These are phyloP conservation scores for Pterophyllum scalare DNA, from an alignment of 2,113 vertebrate species.

Conservation along the genomic window DNA sequence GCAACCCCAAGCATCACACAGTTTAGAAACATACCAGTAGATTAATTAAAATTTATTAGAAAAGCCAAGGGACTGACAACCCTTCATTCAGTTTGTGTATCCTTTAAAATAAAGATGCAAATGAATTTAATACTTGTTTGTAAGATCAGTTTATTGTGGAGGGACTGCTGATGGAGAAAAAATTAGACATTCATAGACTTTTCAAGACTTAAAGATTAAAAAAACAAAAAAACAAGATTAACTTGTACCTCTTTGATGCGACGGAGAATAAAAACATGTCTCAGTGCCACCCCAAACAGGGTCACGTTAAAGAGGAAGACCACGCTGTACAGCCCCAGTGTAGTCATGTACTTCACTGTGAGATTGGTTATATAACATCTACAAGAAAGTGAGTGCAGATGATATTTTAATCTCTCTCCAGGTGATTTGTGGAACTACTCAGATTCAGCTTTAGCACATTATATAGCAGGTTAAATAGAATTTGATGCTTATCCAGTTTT, in stretches of 20 bases:
- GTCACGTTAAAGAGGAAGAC: constrained; percentile 53
- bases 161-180: not conserved
- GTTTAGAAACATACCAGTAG: not conserved
- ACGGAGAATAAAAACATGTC: not conserved
- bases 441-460: too few species aligned
- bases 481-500: too few species aligned
- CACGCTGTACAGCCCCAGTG: constrained; percentile 44
- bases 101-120: not conserved
- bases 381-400: not conserved
- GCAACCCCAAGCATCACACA: too few species aligned
- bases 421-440: too few species aligned
- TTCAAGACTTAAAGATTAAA: not conserved
- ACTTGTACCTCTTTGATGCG: constrained; percentile 2
- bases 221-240: not conserved
- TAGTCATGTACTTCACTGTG: constrained; percentile 40
- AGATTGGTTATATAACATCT: constrained; percentile 55
- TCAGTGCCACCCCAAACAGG: constrained; percentile 41
- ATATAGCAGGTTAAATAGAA: too few species aligned
- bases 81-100: not conserved
- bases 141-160: not conserved
- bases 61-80: not conserved
- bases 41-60: not conserved
- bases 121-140: not conserved
- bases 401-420: not conserved
- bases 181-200: not conserved